Evolutionary conservation across 2,888 invertebrate species (phyloP).

Genomic region (Trissolcus japonicus): DNA sequence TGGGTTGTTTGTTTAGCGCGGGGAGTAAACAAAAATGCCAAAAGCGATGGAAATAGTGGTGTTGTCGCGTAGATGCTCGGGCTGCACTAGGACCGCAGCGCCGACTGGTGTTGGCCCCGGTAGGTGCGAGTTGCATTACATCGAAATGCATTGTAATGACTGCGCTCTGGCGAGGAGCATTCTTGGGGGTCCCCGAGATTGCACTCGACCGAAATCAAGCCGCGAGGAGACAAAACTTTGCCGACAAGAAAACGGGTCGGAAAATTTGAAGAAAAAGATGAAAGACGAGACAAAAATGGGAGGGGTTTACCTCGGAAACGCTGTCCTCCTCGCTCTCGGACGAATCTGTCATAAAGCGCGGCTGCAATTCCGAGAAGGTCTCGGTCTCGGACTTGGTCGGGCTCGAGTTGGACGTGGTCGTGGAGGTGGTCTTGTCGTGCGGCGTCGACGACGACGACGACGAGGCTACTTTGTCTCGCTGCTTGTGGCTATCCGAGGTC

Average conservation of each 20-base stretch:
- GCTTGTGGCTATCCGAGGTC: constrained; percentile 86
- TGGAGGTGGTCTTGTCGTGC: constrained; percentile 76
- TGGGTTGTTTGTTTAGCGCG: not conserved
- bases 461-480: constrained; percentile 77
- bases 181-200: constrained; percentile 13
- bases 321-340: constrained; percentile 98
- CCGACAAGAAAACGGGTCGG: not conserved
- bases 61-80: constrained; percentile 27
- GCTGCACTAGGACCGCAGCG: constrained; percentile 21
- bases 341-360: constrained; percentile 93
- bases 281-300: not conserved
- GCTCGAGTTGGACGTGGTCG: constrained; percentile 89
- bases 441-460: constrained; percentile 6
- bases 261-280: not conserved
- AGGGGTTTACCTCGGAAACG: constrained; percentile 70
- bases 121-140: constrained; percentile 21
- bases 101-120: constrained; percentile 37
- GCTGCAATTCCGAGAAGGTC: constrained; percentile 89
- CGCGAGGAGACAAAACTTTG: too few species aligned
- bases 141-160: constrained; percentile 34
- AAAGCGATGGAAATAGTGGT: constrained; percentile 5
- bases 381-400: constrained; percentile 88
- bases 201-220: constrained; percentile 9
- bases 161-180: constrained; percentile 10
- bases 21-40: not conserved